Evolutionary conservation across 2,797 vertebrate species (phyloP).

Genomic region (Acanthis flammea): DNA sequence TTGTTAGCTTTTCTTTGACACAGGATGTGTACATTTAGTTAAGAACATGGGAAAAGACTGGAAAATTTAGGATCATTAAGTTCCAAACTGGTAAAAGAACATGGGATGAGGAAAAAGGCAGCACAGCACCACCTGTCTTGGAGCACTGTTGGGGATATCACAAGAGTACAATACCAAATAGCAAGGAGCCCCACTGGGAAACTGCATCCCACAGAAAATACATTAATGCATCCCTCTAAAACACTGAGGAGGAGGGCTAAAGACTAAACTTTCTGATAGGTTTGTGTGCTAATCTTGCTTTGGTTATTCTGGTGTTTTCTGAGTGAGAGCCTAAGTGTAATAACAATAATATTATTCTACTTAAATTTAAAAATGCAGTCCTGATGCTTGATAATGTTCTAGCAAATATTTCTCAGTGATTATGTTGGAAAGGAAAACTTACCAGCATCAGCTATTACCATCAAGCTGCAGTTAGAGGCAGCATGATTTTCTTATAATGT

Average conservation of each 20-base stretch:
- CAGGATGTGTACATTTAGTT: not conserved
- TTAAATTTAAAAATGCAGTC: not conserved
- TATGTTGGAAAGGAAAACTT: not conserved
- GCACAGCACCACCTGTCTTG: accelerated
- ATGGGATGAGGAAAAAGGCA: not conserved
- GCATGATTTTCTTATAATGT: not conserved
- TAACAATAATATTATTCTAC: not conserved
- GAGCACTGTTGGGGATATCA: not conserved
- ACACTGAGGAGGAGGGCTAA: not conserved
- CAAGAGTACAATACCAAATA: not conserved
- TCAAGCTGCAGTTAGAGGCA: not conserved
- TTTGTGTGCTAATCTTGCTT: not conserved
- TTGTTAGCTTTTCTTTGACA: not conserved
- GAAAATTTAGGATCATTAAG: not conserved
- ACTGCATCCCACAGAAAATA: not conserved
- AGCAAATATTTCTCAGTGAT: not conserved
- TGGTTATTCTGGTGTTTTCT: not conserved
- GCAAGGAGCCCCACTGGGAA: not conserved
- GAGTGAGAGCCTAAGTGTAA: not conserved
- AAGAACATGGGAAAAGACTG: not conserved
- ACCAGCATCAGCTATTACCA: not conserved
- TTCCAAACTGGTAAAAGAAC: not conserved
- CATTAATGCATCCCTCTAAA: not conserved
- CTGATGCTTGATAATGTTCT: not conserved
- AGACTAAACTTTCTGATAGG: not conserved